Base-by-base conservation (phyloP, 2,888 invertebrate species). In the Drosophila histrio region DNA sequence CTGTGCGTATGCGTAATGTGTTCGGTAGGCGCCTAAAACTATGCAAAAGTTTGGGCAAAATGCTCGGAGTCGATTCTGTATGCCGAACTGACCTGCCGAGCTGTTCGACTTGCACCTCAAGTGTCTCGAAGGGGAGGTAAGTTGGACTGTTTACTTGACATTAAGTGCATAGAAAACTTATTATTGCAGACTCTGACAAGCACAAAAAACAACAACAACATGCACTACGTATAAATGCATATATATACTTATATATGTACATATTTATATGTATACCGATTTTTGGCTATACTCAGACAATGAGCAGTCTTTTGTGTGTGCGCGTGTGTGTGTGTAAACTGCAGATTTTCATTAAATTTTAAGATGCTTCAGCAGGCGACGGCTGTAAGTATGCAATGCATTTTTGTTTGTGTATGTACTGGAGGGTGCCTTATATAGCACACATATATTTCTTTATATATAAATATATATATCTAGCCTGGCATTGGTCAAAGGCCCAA, bases 321-420 rank as follows among this genome's bases (percentile, higher is more conserved):
- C 7, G 49, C 50, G 30, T 52, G 49, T 53, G 53, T 62, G 65
- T 54, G 65, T 53, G 60, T 13, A 28, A 77, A 44, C 63, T 71
- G 65, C 77, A 81, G 81, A 74, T 78, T 81, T 87, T 81, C 89
- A 88, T 89, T 89, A 89, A 89, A 89, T 79, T 89, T 89, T 89
- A 87, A 86, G 89, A 75, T 79, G 77, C 62, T 46, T 58, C 46
- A 43, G 58, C 59, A 62, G 39, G 61, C 58, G 53, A 68, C 66
- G 73, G 44, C 57, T 59, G 81, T 70, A 64, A 80, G 77, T 80
- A 70, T 71, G 72, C 72, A 69, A 66, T 87, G 72, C 79, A 82
- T 82, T 87, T 82, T 87, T 85, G 82, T 78, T 78, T 83, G 73
- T 79, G 65, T 61, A 63, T 69, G 76, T 38, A 44, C 52, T 52